Percentiles rank a stretch among this genome's conserved stretches.
phyloP scores from a whole-genome alignment of 2,888 invertebrate genomes.

The Coelinius sp. region DNA sequence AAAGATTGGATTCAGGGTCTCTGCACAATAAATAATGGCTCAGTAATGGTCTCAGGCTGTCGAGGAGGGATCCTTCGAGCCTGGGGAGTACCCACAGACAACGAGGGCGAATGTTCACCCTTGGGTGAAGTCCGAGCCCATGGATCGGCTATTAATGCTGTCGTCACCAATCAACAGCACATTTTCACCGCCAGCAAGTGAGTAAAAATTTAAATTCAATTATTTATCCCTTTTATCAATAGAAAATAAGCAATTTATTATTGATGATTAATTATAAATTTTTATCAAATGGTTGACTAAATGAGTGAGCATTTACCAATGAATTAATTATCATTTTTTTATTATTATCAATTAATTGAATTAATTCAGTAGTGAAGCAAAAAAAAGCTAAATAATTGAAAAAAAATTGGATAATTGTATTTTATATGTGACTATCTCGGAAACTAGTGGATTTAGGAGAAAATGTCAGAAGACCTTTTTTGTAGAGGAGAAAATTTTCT shows the following conservation, averaged over 20 bases:
- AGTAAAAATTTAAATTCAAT: conserved; percentile 61
- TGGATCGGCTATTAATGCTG: conserved; percentile 78
- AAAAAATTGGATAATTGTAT: no score
- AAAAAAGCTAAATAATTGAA: neutral
- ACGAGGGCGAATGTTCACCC: conserved; percentile 76
- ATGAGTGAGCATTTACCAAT: neutral
- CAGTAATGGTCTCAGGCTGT: conserved; percentile 81
- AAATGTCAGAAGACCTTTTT: neutral
- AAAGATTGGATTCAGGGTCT: conserved; percentile 90
- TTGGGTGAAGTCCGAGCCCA: conserved; percentile 81
- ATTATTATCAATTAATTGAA: neutral
- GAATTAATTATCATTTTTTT: neutral
- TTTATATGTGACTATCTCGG: no score
- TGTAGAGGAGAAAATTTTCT: neutral
- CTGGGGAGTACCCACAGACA: conserved; percentile 75
- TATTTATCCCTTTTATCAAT: neutral
- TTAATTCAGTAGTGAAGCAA: neutral
- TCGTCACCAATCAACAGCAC: conserved; percentile 77
- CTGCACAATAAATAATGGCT: conserved; percentile 72
- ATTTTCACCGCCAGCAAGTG: conserved; percentile 90
- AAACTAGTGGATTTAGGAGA: neutral
- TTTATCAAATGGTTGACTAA: neutral
- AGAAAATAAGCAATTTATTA: neutral
- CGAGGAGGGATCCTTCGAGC: conserved; percentile 83
- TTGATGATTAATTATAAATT: neutral